Evolutionary conservation across 2,797 vertebrate genomes (phyloP), one percentile per base, ranked within the genome.

Genomic region (Spondyliosoma cantharus): DNA sequence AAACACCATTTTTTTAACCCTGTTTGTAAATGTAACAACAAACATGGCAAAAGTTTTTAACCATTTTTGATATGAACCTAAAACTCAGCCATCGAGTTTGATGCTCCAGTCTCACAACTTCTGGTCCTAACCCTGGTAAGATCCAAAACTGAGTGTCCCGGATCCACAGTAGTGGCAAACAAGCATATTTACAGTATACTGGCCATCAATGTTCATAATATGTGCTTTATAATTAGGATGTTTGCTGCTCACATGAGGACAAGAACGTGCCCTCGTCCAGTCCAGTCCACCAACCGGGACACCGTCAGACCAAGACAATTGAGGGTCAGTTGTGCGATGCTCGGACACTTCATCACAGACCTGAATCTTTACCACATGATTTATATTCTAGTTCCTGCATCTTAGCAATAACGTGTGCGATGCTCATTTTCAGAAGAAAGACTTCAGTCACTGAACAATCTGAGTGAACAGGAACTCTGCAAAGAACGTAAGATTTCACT

Each of bases 231-330:
- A 53, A 58, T 2, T 29, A 83, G 71, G 37, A 74, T 3, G 59
- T 76, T 3, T 94, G 94, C 86, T 94, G 93, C 73, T 86, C 63
- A 1, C 76, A 81, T 68, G 67, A 78, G 25, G 56, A 73, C n/a
- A 27, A 59, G 17, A 9, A 69, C 54, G 14, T 92, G 59, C 11
- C 82, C 4, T 93, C 92, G 76, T 1, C 65, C 3, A 68, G 19
- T 43, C 82, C 76, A 22, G 5, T 2, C 0, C 14, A 13, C 12
- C n/a, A 46, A 17, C 22, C 42, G 42, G 13, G 19, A 49, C 3
- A 43, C 0, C 48, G 14, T 2, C 20, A 1, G 5, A 16, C 3
- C 17, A 7, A 7, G 0, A 15, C 0, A 6, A 20, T 16, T 4
- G 22, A 37, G 24, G 78, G 85, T 89, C 24, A 73, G 71, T 67